phyloP scores from a whole-genome alignment of 2,888 invertebrate genomes.

The Strigamia transsilvanica region DNA sequence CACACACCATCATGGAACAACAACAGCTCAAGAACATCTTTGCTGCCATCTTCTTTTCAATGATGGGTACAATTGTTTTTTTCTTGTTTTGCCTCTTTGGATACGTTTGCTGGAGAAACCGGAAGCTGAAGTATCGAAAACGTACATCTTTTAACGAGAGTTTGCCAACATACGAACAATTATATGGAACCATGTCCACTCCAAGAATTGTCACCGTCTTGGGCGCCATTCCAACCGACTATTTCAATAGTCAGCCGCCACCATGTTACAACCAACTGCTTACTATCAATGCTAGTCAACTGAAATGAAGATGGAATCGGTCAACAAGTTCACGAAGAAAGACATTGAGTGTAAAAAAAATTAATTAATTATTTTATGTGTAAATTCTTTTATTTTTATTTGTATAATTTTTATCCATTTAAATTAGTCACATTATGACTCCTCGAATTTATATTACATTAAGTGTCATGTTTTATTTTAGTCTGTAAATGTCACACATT shows the following conservation, averaged over 20 bases:
- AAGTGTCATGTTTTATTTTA: too few species aligned
- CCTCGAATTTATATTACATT: too few species aligned
- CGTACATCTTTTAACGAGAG: not conserved
- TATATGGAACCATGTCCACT: not conserved
- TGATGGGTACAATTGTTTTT: not conserved
- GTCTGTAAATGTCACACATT: too few species aligned
- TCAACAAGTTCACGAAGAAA: not conserved
- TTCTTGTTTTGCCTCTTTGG: not conserved
- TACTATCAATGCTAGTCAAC: not conserved
- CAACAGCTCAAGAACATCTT: constrained; percentile 4
- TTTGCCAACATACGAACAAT: constrained; percentile 17
- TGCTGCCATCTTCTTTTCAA: constrained; percentile 16
- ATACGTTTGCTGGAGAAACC: constrained; percentile 23
- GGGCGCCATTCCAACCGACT: not conserved
- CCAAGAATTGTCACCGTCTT: not conserved
- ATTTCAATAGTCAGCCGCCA: constrained; percentile 3
- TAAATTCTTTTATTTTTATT: too few species aligned
- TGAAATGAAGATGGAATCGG: not conserved
- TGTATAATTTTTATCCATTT: too few species aligned
- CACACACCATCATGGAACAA: not conserved
- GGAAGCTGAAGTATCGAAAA: not conserved
- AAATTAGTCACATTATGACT: too few species aligned
- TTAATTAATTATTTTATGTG: too few species aligned
- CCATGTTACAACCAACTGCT: not conserved
- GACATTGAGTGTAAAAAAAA: not conserved